Evolutionary conservation across 2,113 vertebrate genomes (phyloP).

Genomic region (Rhabdornis inornatus): DNA sequence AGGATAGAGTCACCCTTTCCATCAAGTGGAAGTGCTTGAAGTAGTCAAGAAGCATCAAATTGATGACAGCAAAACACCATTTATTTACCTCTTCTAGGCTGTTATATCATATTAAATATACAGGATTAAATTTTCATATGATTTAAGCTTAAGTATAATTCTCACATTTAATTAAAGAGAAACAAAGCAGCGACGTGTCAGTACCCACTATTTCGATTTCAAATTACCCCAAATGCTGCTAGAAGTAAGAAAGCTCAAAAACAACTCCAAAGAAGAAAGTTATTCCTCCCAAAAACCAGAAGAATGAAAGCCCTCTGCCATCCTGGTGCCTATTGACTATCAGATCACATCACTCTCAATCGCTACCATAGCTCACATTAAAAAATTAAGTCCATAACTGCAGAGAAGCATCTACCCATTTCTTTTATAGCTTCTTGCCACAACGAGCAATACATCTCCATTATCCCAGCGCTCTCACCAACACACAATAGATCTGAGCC

Average conservation of each 20-base stretch:
- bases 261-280: background rate
- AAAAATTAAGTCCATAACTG: slow-evolving; percentile 62
- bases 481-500: background rate
- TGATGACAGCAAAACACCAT: background rate
- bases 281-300: background rate
- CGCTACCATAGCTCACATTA: slow-evolving; percentile 29
- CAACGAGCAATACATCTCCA: slow-evolving; percentile 24
- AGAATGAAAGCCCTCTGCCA: background rate
- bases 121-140: background rate
- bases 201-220: background rate
- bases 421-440: slow-evolving; percentile 51
- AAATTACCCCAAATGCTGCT: background rate
- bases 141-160: background rate
- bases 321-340: background rate
- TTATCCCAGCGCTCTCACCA: background rate
- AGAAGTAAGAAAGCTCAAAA: background rate
- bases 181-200: background rate
- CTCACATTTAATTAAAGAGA: slow-evolving; percentile 19
- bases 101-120: background rate
- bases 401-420: slow-evolving; percentile 14
- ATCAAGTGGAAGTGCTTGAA: background rate
- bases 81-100: background rate
- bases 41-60: background rate
- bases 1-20: background rate
- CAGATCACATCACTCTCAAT: slow-evolving; percentile 21